phyloP scores from a whole-genome alignment of 2,888 invertebrate genomes.

The Rotaria sp. region DNA sequence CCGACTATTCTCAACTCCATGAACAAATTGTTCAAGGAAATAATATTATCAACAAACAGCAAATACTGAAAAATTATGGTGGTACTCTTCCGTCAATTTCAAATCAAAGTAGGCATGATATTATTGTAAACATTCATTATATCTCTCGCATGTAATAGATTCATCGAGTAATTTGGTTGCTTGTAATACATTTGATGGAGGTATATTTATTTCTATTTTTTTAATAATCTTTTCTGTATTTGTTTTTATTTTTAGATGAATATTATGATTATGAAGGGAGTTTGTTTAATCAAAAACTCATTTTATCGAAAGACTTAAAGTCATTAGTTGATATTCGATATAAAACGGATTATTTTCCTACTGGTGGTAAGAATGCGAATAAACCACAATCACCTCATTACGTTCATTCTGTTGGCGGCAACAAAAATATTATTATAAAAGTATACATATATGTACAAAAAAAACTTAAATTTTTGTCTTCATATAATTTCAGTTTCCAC shows the following conservation, averaged over 20 bases:
- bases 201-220: no score
- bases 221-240: no score
- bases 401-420: background rate
- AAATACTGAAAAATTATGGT: background rate
- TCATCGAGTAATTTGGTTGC: no score
- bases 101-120: background rate
- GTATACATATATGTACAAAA: background rate
- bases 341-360: background rate
- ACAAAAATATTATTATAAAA: background rate
- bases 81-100: background rate
- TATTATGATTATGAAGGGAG: background rate
- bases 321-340: background rate
- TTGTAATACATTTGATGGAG: no score
- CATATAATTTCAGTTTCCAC: background rate
- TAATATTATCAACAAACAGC: background rate
- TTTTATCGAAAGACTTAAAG: background rate
- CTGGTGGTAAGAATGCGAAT: background rate
- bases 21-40: background rate
- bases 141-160: no score
- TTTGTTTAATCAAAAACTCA: background rate
- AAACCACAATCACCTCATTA: background rate
- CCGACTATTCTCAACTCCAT: background rate
- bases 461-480: background rate
- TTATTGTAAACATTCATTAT: background rate
- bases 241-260: background rate